Evolutionary conservation across 1,140 invertebrate genomes (phyloP), one percentile per base, ranked within the genome.

Genomic region (Drosophila bocki): DNA sequence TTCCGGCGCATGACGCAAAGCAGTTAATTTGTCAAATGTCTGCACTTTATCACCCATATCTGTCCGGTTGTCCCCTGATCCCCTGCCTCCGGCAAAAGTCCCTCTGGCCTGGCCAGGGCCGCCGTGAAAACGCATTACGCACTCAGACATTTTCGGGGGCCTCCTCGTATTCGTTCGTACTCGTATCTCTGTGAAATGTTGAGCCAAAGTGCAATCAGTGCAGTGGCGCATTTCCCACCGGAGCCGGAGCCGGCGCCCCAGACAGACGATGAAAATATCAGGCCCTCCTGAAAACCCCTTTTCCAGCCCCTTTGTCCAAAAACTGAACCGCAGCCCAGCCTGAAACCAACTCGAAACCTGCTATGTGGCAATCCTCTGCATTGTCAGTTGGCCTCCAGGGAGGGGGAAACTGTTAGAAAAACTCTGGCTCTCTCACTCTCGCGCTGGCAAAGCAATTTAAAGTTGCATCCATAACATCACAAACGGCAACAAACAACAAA

Each of bases 1-100:
- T 83, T 83, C 83, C 83, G 84, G 68, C 78, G 81, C 84, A 88
- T 78, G 75, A 61, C 80, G 81, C 84, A 88, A 82, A 91, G 82
- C 87, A 91, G 82, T 91, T 91, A 91, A 91, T 91, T 91, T 91
- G 87, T 91, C 86, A 91, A 91, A 91, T 91, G 86, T 91, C 87
- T 86, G 82, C 86, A 91, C 86, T 91, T 91, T 91, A 91, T 91
- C 86, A 91, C 87, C 70, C 81, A 90, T 90, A 90, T 90, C 85
- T 78, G 80, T 80, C 63, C 78, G 59, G 9, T 51, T 39, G 50
- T 41, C 39, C 39, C 58, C 35, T 1, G 41, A 33, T 32, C 42
- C 17, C 41, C 15, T 6, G 29, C 37, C 54, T 37, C 37, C 41
- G 33, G 53, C 39, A 39, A 17, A 33, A 33, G 32, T 61, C 48